Evolutionary conservation across 1,140 invertebrate genomes (phyloP).

Genomic region (Tetragonula clypearis): DNA sequence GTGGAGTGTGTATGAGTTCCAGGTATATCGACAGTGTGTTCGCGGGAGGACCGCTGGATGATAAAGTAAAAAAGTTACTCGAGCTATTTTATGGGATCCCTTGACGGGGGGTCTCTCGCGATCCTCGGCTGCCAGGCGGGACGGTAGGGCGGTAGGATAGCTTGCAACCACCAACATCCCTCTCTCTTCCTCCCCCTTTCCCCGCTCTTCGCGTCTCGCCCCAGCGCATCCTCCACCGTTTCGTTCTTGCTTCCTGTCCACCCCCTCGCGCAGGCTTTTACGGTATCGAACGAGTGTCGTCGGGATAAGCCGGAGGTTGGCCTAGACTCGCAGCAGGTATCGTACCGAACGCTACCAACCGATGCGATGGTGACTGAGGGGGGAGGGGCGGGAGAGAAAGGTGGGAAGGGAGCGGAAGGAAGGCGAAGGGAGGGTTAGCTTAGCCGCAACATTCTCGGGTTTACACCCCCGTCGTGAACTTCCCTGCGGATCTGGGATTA

Average conservation of each 20-base stretch:
- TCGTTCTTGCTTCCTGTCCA: constrained; percentile 51
- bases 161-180: constrained; percentile 24
- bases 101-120: constrained; percentile 51
- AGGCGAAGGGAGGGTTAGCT: constrained; percentile 42
- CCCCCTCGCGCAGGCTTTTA: constrained; percentile 52
- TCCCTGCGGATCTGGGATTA: constrained; percentile 65
- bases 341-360: constrained; percentile 32
- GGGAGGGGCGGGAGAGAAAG: no score
- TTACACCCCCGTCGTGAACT: constrained; percentile 67
- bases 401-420: neutral
- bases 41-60: constrained; percentile 51
- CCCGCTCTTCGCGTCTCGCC: neutral
- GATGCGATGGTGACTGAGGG: constrained; percentile 14
- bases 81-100: constrained; percentile 68
- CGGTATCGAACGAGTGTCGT: constrained; percentile 67
- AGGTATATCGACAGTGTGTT: constrained; percentile 39
- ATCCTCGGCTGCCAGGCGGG: constrained; percentile 12
- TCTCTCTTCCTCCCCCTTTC: neutral
- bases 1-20: constrained; percentile 19
- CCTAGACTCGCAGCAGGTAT: constrained; percentile 55
- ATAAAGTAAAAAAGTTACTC: constrained; percentile 72
- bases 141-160: neutral
- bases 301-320: constrained; percentile 53
- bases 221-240: constrained; percentile 43
- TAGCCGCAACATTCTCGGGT: constrained; percentile 70